Conservation (phyloP, 1,140 invertebrate genomes). For the Brachionus sp. region DNA sequence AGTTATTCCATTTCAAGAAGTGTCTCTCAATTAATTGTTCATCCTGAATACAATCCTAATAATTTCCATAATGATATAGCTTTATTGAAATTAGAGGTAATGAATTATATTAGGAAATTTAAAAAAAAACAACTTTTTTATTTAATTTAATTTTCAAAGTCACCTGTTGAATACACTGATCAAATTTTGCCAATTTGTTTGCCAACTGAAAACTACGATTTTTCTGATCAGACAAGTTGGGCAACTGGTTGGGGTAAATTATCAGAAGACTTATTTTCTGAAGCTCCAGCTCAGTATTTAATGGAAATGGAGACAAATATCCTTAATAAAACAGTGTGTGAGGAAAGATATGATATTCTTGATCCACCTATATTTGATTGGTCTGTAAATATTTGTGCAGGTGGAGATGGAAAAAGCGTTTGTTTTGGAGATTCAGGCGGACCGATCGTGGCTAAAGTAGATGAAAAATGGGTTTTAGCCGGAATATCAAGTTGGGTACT, state of each 20-base stretch:
- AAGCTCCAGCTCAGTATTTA: not conserved
- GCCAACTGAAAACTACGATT: not conserved
- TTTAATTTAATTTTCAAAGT: not conserved
- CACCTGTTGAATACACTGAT: not conserved
- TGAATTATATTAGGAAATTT: not conserved
- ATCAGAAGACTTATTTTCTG: too few species aligned
- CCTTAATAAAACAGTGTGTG: too few species aligned
- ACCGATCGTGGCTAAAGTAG: not conserved
- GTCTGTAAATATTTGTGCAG: not conserved
- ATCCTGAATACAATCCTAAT: not conserved
- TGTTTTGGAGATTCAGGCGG: constrained; percentile 3
- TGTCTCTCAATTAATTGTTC: not conserved
- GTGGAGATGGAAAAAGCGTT: not conserved
- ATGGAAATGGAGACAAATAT: too few species aligned
- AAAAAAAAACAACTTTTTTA: not conserved
- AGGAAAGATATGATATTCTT: too few species aligned
- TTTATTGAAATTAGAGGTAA: not conserved
- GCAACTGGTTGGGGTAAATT: not conserved
- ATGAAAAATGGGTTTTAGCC: not conserved
- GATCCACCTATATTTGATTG: too few species aligned
- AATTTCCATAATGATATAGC: constrained; percentile 26
- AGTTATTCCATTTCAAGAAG: not conserved
- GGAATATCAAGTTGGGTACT: not conserved
- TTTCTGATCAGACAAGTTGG: not conserved
- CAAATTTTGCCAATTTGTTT: constrained; percentile 4